phyloP scores from a whole-genome alignment of 2,797 vertebrate species.

The Microcaecilia unicolor region DNA sequence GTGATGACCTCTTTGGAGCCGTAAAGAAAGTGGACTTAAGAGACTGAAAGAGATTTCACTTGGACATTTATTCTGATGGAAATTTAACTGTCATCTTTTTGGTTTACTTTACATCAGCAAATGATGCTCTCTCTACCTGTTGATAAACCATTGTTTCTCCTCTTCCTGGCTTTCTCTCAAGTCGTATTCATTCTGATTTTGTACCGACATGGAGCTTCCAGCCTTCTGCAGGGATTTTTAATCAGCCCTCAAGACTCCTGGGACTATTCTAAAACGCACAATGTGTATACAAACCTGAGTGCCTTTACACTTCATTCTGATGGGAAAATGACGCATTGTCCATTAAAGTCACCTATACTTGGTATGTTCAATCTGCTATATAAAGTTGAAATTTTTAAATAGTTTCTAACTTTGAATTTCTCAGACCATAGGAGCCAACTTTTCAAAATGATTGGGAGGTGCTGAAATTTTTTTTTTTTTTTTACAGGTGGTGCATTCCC shows the following conservation, averaged over 20 bases:
- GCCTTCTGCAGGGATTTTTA: constrained; percentile 6
- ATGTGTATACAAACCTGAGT: constrained; percentile 52
- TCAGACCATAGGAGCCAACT: too few relatives aligned
- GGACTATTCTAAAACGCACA: constrained; percentile 39
- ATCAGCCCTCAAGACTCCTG: background rate
- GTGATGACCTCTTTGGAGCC: too few relatives aligned
- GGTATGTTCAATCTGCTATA: too few relatives aligned
- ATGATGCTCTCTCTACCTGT: constrained; percentile 23
- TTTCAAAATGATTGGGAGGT: too few relatives aligned
- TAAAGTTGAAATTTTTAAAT: too few relatives aligned
- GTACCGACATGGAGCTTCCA: constrained; percentile 30
- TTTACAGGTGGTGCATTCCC: too few relatives aligned
- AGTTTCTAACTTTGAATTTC: too few relatives aligned
- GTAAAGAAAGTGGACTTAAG: too few relatives aligned
- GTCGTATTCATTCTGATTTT: constrained; percentile 39
- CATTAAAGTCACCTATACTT: constrained; percentile 21
- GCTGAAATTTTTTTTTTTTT: too few relatives aligned
- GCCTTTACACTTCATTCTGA: constrained; percentile 4
- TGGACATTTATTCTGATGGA: too few relatives aligned
- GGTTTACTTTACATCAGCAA: background rate
- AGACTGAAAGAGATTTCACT: too few relatives aligned
- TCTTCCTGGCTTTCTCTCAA: constrained; percentile 35
- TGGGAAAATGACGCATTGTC: constrained; percentile 16
- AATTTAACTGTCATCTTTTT: too few relatives aligned
- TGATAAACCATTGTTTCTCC: constrained; percentile 35